phyloP scores from a whole-genome alignment of 2,113 vertebrate genomes.

The Gnathonemus longibarbis region DNA sequence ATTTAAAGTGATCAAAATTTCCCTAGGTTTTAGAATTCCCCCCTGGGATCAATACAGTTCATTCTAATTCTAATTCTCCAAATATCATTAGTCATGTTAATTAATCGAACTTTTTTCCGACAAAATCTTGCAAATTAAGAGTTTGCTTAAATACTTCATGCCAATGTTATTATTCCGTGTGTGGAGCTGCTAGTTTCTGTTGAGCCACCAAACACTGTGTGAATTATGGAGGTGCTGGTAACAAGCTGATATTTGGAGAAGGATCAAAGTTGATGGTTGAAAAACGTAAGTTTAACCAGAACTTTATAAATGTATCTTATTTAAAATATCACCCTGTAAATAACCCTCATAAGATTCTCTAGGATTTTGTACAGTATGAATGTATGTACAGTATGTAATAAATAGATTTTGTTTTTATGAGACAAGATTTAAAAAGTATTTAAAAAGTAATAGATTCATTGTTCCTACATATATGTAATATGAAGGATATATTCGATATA shows the following conservation, averaged over 20 bases:
- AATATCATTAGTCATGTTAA: neutral
- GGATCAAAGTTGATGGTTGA: conserved; percentile 16
- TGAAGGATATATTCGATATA: neutral
- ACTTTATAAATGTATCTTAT: neutral
- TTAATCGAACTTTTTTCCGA: neutral
- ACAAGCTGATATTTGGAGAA: conserved; percentile 6
- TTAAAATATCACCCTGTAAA: neutral
- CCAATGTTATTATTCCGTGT: neutral
- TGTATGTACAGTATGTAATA: neutral
- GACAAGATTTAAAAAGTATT: neutral
- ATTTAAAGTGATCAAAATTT: neutral
- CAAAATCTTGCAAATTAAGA: neutral
- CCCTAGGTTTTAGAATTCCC: neutral
- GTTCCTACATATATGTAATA: neutral
- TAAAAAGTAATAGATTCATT: neutral
- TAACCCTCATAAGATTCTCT: neutral
- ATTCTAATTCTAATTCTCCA: neutral
- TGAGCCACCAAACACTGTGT: neutral
- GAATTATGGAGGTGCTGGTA: neutral
- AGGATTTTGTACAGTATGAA: neutral
- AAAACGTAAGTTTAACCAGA: neutral
- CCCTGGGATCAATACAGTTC: neutral
- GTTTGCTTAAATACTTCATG: neutral
- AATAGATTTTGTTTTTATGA: neutral
- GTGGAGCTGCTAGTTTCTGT: neutral